Evolutionary conservation across 1,140 invertebrate species (phyloP).

Genomic region (Heterodera carotae): DNA sequence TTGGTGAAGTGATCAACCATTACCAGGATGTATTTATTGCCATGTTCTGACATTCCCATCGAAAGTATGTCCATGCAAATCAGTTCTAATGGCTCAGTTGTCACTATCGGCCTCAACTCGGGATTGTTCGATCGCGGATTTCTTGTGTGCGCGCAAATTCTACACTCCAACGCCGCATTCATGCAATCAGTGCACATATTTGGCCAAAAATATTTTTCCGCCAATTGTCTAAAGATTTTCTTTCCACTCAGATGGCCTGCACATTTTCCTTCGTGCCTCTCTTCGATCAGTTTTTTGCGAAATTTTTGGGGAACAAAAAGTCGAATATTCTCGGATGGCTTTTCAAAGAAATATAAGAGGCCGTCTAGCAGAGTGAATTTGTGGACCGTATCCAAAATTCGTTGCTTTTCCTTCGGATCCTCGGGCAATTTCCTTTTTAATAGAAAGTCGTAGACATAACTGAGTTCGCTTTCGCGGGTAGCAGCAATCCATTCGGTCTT

Average conservation of each 20-base stretch:
- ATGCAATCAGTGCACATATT: conserved; percentile 14
- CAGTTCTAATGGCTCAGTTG: conserved; percentile 1
- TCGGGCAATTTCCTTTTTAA: no score
- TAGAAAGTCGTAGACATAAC: no score
- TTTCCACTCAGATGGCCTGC: conserved; percentile 17
- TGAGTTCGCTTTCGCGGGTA: not conserved
- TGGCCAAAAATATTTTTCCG: conserved; percentile 28
- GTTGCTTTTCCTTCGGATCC: no score
- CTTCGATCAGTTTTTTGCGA: conserved; percentile 16
- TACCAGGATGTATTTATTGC: no score
- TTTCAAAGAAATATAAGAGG: not conserved
- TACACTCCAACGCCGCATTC: not conserved
- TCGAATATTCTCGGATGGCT: not conserved
- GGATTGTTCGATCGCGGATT: not conserved
- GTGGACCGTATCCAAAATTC: not conserved
- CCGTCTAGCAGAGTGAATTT: not conserved
- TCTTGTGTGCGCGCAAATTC: conserved; percentile 8
- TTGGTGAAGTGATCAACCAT: not conserved
- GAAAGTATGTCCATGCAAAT: no score
- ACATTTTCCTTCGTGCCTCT: conserved; percentile 19
- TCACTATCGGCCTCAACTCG: not conserved
- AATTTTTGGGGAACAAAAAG: conserved; percentile 25
- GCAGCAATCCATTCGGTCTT: not conserved
- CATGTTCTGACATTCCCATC: no score
- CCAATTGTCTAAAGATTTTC: not conserved